Evolutionary conservation across 2,888 invertebrate species (phyloP), one percentile per base, ranked within the genome.

Genomic region (Xanthia togata): DNA sequence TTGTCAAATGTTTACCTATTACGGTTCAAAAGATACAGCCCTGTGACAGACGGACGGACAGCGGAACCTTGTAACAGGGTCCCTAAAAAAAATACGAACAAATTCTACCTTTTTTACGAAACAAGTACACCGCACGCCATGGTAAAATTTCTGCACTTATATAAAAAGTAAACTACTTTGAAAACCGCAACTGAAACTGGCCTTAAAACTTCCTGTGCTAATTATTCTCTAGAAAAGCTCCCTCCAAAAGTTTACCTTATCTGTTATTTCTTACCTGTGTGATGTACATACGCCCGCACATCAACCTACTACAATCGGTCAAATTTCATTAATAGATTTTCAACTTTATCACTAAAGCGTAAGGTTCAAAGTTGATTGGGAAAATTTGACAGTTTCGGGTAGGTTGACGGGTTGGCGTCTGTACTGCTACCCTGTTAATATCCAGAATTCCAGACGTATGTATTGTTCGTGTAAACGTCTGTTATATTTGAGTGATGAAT

Each of bases 171-270:
- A 60, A 47, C 35, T 67, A 67, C 17, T 63, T 50, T 26, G 20
- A 80, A 63, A 69, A 26, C 31, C 20, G 12, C 60, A 8, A 4
- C 62, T 50, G 57, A 31, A 63, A 53, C 14, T 57, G 65, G 38
- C 70, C 41, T 72, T 26, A 65, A 68, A 68, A 70, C n/a, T 76
- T 81, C 31, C 62, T 55, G 67, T 67, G 31, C 47, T 73, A 67
- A 55, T 57, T 72, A 68, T 68, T 71, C n/a, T 65, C 31, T 44
- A 41, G 62, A 26, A 57, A 9, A 31, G 26, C 60, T 53, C 23
- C 64, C 60, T 60, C 71, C 69, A 82, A 82, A 69, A 70, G 50
- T 76, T 68, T 59, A 17, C 55, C 35, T 78, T 78, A 69, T 77
- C 41, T 41, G 41, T 41, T 41, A 41, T 41, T 70, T 82, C 17